These are phyloP conservation scores for Labeo rohita DNA, from an alignment of 2,113 vertebrate genomes.

Conservation along the genomic window DNA sequence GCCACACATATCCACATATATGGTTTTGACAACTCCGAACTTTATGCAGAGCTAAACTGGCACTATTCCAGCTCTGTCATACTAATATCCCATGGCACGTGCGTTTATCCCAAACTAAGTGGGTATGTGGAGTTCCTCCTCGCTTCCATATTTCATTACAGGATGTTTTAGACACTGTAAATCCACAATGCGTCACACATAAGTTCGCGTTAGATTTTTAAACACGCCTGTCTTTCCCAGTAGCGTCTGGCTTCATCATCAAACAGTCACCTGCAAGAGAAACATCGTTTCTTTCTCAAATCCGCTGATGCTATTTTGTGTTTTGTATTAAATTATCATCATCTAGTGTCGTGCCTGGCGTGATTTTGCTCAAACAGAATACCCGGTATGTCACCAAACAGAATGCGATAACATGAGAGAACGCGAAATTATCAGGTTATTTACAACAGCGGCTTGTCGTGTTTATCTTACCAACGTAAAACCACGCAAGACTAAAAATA, in stretches of 20 bases:
- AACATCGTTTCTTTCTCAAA: background rate
- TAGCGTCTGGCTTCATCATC: background rate
- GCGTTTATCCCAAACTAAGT: slow-evolving; percentile 29
- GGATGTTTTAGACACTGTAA: slow-evolving; percentile 8
- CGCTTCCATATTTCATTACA: slow-evolving; percentile 19
- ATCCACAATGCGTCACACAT: slow-evolving; percentile 17
- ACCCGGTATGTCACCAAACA: background rate
- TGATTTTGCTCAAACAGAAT: background rate
- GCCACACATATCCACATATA: background rate
- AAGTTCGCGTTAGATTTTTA: slow-evolving; percentile 9
- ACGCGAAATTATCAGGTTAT: background rate
- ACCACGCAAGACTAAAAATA: slow-evolving; percentile 3
- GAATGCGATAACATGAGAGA: background rate
- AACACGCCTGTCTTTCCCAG: background rate
- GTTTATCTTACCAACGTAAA: background rate
- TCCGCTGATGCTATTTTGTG: background rate
- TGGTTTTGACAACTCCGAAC: slow-evolving; percentile 13
- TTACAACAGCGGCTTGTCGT: background rate
- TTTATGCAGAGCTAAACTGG: background rate
- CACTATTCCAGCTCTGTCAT: slow-evolving; percentile 7
- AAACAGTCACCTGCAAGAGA: slow-evolving; percentile 15
- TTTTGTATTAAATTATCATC: background rate
- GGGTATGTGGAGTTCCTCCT: background rate
- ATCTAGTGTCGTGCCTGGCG: background rate
- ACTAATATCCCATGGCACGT: background rate